Evolutionary conservation across 1,140 invertebrate genomes (phyloP).

Genomic region (Drosophila pachea): DNA sequence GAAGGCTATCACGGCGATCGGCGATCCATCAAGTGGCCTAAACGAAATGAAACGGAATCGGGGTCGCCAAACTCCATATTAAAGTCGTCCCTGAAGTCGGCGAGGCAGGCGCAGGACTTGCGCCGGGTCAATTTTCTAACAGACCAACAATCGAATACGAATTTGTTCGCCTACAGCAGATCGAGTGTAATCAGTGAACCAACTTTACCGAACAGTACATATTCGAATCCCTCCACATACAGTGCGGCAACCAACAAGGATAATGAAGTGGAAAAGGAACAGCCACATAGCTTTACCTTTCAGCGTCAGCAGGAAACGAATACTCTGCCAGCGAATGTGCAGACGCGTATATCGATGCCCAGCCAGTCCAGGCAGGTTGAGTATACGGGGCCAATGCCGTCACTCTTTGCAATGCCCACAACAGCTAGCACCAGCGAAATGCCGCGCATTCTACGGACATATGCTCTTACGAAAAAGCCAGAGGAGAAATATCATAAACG

Average conservation of each 20-base stretch:
- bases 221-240: no score
- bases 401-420: slow-evolving; percentile 11
- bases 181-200: no score
- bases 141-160: background rate
- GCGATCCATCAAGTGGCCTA: background rate
- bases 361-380: no score
- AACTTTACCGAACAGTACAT: no score
- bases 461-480: background rate
- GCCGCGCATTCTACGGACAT: no score
- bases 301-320: background rate
- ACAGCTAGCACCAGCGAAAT: background rate
- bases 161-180: background rate
- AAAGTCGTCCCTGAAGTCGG: slow-evolving; percentile 1
- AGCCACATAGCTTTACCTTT: background rate
- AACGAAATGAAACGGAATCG: background rate
- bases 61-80: slow-evolving; percentile 18
- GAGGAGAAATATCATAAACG: background rate
- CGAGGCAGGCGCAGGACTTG: background rate
- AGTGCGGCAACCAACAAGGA: no score
- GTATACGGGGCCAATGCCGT: background rate
- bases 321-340: no score
- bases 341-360: no score
- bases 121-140: slow-evolving; percentile 19
- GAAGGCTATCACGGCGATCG: no score
- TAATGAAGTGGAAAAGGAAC: background rate